phyloP scores from a whole-genome alignment of 2,113 vertebrate species.

The Conger conger region DNA sequence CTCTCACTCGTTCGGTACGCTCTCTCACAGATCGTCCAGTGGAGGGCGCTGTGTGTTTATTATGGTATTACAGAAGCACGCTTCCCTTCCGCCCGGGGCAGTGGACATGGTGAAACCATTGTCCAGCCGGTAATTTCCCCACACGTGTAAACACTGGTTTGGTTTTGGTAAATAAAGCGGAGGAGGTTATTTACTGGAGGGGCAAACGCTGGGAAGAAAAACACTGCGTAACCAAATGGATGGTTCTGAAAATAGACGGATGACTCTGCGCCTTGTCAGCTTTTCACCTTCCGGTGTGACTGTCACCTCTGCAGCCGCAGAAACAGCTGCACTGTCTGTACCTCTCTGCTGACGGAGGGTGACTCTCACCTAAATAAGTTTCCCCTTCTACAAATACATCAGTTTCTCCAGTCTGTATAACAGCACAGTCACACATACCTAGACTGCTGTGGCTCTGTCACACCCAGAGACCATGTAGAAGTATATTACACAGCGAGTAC shows the following conservation, averaged over 20 bases:
- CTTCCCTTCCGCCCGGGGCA: too few relatives aligned
- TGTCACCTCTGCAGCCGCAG: neutral
- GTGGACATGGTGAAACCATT: neutral
- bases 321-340: neutral
- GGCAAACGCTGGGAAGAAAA: neutral
- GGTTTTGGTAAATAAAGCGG: neutral
- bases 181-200: neutral
- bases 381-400: neutral
- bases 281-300: neutral
- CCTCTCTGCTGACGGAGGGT: neutral
- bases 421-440: neutral
- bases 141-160: neutral
- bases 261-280: neutral
- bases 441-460: neutral
- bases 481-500: neutral
- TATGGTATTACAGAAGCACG: neutral
- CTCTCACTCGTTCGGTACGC: neutral
- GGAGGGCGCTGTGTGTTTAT: neutral
- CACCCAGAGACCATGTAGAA: slow-evolving; percentile 23
- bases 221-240: neutral
- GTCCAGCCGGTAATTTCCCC: neutral
- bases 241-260: neutral
- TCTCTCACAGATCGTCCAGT: neutral
- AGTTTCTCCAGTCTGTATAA: neutral
- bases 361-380: neutral